Evolutionary conservation across 2,888 invertebrate species (phyloP).

Genomic region (Andrena chrysosceles): DNA sequence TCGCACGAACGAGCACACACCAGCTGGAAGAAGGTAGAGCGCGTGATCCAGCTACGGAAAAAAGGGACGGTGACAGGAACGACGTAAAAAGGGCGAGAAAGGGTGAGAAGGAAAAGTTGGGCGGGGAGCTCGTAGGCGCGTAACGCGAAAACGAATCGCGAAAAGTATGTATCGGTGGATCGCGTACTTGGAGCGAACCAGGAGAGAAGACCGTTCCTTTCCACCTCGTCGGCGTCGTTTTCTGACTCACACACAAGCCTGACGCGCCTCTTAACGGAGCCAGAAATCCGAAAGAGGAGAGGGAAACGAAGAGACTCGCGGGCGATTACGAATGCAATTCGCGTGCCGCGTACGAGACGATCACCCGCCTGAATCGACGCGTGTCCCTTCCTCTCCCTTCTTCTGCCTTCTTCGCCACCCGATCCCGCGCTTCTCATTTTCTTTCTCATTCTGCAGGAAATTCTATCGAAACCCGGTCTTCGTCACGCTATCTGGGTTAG

Average conservation of each 20-base stretch:
- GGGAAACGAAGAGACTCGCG: slow-evolving; percentile 28
- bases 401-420: background rate
- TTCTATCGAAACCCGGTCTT: slow-evolving; percentile 26
- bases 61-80: background rate
- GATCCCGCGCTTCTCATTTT: slow-evolving; percentile 10
- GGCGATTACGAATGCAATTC: slow-evolving; percentile 70
- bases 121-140: background rate
- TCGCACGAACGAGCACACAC: slow-evolving; percentile 30
- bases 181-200: slow-evolving; percentile 22
- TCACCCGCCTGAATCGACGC: slow-evolving; percentile 15
- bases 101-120: background rate
- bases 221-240: slow-evolving; percentile 57
- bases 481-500: slow-evolving; percentile 52
- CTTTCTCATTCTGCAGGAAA: slow-evolving; percentile 36
- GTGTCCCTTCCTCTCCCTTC: background rate
- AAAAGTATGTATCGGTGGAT: slow-evolving; percentile 43
- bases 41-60: background rate
- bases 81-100: background rate
- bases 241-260: slow-evolving; percentile 65
- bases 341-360: slow-evolving; percentile 47
- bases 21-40: slow-evolving; percentile 3
- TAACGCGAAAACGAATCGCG: slow-evolving; percentile 53
- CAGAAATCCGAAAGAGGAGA: slow-evolving; percentile 47
- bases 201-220: slow-evolving; percentile 45
- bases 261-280: slow-evolving; percentile 60